Conservation (phyloP, 2,797 vertebrate species). For the Eulemur coronatus region DNA sequence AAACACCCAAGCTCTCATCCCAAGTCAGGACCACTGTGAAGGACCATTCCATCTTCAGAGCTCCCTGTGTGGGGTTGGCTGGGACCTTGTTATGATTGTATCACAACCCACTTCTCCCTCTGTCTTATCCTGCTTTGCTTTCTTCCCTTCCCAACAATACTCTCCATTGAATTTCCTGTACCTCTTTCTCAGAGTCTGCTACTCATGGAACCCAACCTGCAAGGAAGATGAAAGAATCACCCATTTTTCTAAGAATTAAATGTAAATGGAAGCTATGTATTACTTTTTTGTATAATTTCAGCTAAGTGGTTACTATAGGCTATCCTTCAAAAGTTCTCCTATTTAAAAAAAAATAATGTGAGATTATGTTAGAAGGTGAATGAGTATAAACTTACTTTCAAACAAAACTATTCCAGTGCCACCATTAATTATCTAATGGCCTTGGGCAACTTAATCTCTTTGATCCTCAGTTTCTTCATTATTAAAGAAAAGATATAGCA, state of each 20-base stretch:
- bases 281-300: not conserved
- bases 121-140: not conserved
- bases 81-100: not conserved
- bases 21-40: not conserved
- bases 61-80: not conserved
- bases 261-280: not conserved
- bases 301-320: not conserved
- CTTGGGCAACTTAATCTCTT: not conserved
- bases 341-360: not conserved
- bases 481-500: not conserved
- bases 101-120: not conserved
- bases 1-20: not conserved
- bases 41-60: not conserved
- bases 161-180: not conserved
- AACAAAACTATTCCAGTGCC: not conserved
- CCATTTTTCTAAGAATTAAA: not conserved
- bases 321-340: not conserved
- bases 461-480: not conserved
- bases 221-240: not conserved
- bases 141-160: not conserved
- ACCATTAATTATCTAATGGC: not conserved
- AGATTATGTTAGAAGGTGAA: not conserved
- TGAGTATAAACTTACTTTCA: not conserved
- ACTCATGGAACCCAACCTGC: not conserved
- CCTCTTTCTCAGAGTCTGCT: not conserved